Conservation (phyloP, 2,113 vertebrate species). For the Podiceps cristatus region DNA sequence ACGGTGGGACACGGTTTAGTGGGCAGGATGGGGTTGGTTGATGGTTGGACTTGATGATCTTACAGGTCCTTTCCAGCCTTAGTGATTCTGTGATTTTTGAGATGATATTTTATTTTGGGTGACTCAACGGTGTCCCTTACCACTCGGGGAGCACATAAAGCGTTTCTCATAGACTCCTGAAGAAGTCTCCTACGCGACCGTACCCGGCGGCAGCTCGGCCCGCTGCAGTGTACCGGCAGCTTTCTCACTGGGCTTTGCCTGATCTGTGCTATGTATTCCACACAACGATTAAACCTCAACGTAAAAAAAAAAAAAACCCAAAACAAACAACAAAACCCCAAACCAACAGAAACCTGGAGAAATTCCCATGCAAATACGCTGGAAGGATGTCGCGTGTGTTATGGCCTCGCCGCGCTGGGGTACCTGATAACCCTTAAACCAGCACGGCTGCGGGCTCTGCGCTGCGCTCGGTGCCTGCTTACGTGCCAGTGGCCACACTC, state of each 20-base stretch:
- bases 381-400: neutral
- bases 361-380: neutral
- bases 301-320: too few species aligned
- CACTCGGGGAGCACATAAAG: neutral
- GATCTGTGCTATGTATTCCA: neutral
- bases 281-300: neutral
- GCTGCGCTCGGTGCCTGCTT: neutral
- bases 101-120: neutral
- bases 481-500: accelerated
- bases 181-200: accelerated
- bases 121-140: neutral
- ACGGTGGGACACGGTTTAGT: too few species aligned
- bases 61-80: too few species aligned
- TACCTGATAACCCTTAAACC: neutral
- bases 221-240: neutral
- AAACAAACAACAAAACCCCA: neutral
- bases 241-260: neutral
- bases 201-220: neutral
- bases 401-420: neutral
- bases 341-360: neutral
- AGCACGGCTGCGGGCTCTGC: accelerated
- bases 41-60: too few species aligned
- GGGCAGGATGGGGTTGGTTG: too few species aligned
- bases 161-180: neutral
- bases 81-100: neutral